A percentile compares a stretch with the other conserved stretches of the same genome.
These are phyloP conservation scores for Muscicapa comitata DNA, from an alignment of 2,797 vertebrate species.

Conservation along the genomic window DNA sequence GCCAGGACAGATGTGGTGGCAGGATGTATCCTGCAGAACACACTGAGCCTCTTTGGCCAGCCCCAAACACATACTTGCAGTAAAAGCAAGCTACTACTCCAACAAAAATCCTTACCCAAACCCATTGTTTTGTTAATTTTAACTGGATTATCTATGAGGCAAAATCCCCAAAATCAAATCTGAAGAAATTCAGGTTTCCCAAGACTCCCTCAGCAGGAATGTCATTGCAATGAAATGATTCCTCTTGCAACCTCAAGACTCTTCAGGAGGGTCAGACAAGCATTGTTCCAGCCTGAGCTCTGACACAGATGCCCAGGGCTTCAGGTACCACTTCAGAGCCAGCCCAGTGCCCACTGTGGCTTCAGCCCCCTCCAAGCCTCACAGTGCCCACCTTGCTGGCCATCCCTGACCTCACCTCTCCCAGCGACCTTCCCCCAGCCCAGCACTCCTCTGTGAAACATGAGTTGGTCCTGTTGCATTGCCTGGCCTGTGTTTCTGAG, in stretches of 20 bases:
- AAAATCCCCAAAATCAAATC: neutral
- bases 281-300: rapidly evolving
- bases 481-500: neutral
- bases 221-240: neutral
- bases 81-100: neutral
- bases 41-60: neutral
- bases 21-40: neutral
- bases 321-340: neutral
- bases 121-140: neutral
- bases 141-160: neutral
- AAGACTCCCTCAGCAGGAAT: neutral
- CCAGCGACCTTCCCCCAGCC: neutral
- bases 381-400: neutral
- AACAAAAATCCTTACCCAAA: neutral
- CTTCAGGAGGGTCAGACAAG: neutral
- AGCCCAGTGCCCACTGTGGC: rapidly evolving
- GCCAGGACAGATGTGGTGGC: neutral
- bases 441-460: neutral
- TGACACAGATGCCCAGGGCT: neutral
- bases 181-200: neutral
- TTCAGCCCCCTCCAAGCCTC: neutral
- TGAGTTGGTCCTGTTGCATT: neutral
- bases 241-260: neutral
- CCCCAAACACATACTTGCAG: neutral
- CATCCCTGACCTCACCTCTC: neutral